Evolutionary conservation across 2,113 vertebrate genomes (phyloP), one percentile per base, ranked within the genome.

Genomic region (Microcebus ravelobensis): DNA sequence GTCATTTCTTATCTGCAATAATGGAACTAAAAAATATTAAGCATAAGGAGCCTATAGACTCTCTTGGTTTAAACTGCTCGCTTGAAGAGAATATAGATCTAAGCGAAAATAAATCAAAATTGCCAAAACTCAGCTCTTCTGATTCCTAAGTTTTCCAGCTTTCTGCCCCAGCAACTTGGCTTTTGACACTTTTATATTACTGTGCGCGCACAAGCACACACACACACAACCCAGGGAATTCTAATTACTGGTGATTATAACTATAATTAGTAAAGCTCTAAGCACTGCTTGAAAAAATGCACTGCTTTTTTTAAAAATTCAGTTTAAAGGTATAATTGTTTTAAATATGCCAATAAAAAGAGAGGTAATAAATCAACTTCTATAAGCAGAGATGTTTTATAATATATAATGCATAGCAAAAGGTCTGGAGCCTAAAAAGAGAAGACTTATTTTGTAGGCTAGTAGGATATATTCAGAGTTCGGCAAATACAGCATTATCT

Each of bases 71-170:
- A 88, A 84, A 71, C 6, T 85, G 67, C 31, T 87, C 42, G 85
- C 45, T 36, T 86, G 70, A 61, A 52, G 21, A 94, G 48, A 90
- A 68, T 8, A 83, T 12, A 52, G 36, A 42, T 87, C 65, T 68
- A 77, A 91, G 21, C n/a, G 12, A 14, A 95, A 83, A 92, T 63
- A 94, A 48, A 68, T n/a, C 39, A 27, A 36, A 93, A 91, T 48
- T 45, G 21, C 77, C 34, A 80, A 45, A 89, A 71, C 7, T 92
- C 27, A 36, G 70, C 29, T 71, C 81, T 84, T 65, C 39, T 15
- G 18, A 76, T 42, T 67, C 12, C 88, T 74, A 25, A 39, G 39
- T 63, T 63, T 59, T 74, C 20, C 34, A 82, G 48, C 29, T 52
- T 77, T 59, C 84, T 91, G 65, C 13, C 65, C 17, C 4, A 68